Evolutionary conservation across 1,140 invertebrate genomes (phyloP).

Genomic region (Aphaenogaster rudis): DNA sequence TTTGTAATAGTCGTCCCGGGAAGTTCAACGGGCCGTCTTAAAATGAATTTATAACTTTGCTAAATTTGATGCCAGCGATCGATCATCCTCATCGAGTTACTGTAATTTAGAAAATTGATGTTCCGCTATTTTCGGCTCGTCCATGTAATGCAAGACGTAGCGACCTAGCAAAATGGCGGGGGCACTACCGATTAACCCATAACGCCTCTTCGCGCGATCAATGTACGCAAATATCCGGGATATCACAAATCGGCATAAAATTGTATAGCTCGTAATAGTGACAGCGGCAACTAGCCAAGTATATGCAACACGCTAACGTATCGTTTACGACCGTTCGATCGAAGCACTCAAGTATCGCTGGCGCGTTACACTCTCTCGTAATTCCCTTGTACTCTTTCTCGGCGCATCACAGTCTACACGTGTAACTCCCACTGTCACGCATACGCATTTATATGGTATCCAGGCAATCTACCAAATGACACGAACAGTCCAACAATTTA

Average conservation of each 20-base stretch:
- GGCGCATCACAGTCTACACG: slow-evolving; percentile 11
- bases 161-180: background rate
- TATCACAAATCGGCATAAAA: slow-evolving; percentile 20
- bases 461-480: slow-evolving; percentile 70
- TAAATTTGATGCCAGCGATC: slow-evolving; percentile 46
- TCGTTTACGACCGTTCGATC: slow-evolving; percentile 38
- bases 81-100: slow-evolving; percentile 41
- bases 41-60: slow-evolving; percentile 58
- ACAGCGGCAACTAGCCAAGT: background rate
- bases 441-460: slow-evolving; percentile 44
- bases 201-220: slow-evolving; percentile 1
- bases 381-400: slow-evolving; percentile 41
- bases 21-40: slow-evolving; percentile 37
- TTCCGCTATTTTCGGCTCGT: slow-evolving; percentile 31
- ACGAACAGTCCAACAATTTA: slow-evolving; percentile 67
- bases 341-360: background rate
- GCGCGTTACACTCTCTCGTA: background rate
- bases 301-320: slow-evolving; percentile 12
- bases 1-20: slow-evolving; percentile 35
- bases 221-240: background rate
- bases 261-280: slow-evolving; percentile 2
- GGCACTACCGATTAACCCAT: slow-evolving; percentile 28
- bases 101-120: slow-evolving; percentile 45
- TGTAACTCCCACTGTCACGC: slow-evolving; percentile 39
- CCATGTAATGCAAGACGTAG: slow-evolving; percentile 11